Evolutionary conservation across 2,113 vertebrate genomes (phyloP).

Genomic region (Pluvialis apricaria): DNA sequence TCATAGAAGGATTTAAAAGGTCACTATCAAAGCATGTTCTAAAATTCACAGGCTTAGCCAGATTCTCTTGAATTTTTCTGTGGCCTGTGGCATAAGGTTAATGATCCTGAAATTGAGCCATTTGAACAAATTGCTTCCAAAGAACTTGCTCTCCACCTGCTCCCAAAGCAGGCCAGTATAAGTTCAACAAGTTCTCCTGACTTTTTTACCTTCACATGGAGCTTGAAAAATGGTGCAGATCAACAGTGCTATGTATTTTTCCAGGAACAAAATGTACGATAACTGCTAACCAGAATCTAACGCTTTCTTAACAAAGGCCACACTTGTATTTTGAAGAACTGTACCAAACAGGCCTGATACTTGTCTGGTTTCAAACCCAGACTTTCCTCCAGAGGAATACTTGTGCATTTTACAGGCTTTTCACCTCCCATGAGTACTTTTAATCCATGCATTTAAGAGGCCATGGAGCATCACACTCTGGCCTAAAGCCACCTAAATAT

Average conservation of each 20-base stretch:
- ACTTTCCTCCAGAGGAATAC: neutral
- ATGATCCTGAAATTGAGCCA: neutral
- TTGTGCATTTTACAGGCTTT: neutral
- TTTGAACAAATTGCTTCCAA: neutral
- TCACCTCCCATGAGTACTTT: neutral
- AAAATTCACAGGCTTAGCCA: constrained; percentile 3
- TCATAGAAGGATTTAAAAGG: neutral
- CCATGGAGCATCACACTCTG: neutral
- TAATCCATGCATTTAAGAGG: neutral
- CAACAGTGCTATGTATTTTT: neutral
- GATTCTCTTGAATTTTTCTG: neutral
- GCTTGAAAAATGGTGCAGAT: neutral
- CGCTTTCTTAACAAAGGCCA: neutral
- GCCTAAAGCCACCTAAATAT: neutral
- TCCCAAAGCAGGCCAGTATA: neutral
- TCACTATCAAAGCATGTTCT: neutral
- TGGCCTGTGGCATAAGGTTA: neutral
- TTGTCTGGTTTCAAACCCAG: neutral
- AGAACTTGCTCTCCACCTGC: neutral
- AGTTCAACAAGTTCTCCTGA: neutral
- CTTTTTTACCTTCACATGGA: neutral
- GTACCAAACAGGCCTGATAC: neutral
- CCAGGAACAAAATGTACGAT: neutral
- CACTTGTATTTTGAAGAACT: neutral
- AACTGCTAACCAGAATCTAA: neutral